These are phyloP conservation scores for Aphelenchoides fujianensis DNA, from an alignment of 1,140 invertebrate genomes.

Conservation along the genomic window DNA sequence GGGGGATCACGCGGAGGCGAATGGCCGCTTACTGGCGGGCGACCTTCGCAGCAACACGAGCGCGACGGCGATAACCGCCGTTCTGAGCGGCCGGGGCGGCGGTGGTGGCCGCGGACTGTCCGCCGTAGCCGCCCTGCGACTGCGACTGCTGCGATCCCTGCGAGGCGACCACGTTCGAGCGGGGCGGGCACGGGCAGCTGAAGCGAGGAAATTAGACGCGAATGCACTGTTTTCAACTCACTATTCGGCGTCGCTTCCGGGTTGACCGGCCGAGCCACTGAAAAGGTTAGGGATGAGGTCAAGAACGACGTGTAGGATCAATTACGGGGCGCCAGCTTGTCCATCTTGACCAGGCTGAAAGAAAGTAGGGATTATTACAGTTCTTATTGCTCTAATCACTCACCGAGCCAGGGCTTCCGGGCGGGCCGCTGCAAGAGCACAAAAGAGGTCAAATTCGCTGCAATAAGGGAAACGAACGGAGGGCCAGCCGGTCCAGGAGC, in stretches of 20 bases:
- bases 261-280: conserved; percentile 10
- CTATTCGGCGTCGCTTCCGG: conserved; percentile 8
- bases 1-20: too few species aligned
- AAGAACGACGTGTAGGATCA: neutral
- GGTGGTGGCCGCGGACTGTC: neutral
- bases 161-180: neutral
- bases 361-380: too few species aligned
- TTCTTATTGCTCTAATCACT: too few species aligned
- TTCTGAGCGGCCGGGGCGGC: conserved; percentile 2
- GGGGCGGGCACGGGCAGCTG: conserved; percentile 15
- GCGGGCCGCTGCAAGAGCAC: too few species aligned
- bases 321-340: too few species aligned
- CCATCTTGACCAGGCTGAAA: too few species aligned
- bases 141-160: neutral
- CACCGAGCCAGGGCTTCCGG: too few species aligned
- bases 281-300: neutral
- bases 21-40: conserved; percentile 16
- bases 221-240: neutral
- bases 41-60: neutral
- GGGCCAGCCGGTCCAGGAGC: conserved; percentile 14
- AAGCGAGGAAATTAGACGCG: neutral
- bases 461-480: too few species aligned
- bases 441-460: too few species aligned
- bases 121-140: conserved; percentile 4
- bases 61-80: conserved; percentile 4